Evolutionary conservation across 2,113 vertebrate genomes (phyloP).

Genomic region (Monopterus albus): DNA sequence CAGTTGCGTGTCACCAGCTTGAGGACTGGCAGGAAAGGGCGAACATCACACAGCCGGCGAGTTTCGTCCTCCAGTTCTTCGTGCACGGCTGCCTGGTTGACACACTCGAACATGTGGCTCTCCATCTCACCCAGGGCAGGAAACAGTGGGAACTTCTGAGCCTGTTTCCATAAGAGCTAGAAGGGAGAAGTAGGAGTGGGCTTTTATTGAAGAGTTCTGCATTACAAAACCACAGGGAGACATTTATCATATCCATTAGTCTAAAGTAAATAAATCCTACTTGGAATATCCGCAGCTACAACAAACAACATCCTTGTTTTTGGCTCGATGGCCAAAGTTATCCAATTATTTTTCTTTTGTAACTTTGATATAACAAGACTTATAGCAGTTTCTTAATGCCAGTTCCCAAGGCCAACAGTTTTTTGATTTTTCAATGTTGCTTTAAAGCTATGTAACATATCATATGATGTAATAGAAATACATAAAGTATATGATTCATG

Average conservation of each 20-base stretch:
- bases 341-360: too few species aligned
- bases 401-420: not conserved
- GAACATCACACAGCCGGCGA: slow-evolving; percentile 92
- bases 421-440: not conserved
- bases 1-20: slow-evolving; percentile 93
- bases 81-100: slow-evolving; percentile 96
- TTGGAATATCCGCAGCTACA: not conserved
- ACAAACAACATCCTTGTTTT: slow-evolving; percentile 7
- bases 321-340: not conserved
- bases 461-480: not conserved
- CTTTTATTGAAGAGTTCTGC: not conserved
- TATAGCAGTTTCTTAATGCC: not conserved
- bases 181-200: slow-evolving; percentile 1
- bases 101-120: slow-evolving; percentile 97
- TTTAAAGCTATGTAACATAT: not conserved
- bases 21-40: slow-evolving; percentile 95
- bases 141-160: slow-evolving; percentile 92
- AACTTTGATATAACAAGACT: not conserved
- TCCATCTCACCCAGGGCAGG: slow-evolving; percentile 93
- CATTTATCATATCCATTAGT: slow-evolving; percentile 6
- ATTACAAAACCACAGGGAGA: not conserved
- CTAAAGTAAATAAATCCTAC: not conserved
- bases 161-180: slow-evolving; percentile 97
- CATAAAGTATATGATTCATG: not conserved
- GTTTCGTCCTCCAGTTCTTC: slow-evolving; percentile 97